Evolutionary conservation across 2,888 invertebrate species (phyloP), one percentile per base, ranked within the genome.

Genomic region (Salpingus planirostris): DNA sequence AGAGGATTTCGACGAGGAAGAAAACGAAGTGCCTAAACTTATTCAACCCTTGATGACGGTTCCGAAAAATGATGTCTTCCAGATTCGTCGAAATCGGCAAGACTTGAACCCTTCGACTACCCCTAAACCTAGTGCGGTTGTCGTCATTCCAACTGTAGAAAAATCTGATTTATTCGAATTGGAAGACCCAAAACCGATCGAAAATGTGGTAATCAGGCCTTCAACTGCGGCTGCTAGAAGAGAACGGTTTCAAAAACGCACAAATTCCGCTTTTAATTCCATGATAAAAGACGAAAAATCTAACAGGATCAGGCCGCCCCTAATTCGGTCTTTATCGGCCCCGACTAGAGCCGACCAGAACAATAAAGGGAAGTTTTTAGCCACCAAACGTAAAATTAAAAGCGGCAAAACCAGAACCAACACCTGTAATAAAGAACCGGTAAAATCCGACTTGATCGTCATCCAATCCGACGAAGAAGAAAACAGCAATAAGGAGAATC

Each of bases 261-360:
- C n/a, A n/a, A n/a, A n/a, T n/a, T n/a, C n/a, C n/a, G n/a, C n/a
- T n/a, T n/a, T n/a, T n/a, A n/a, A n/a, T n/a, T n/a, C n/a, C n/a
- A n/a, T n/a, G n/a, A n/a, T n/a, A n/a, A n/a, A n/a, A n/a, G n/a
- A n/a, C n/a, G n/a, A n/a, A n/a, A 47, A 54, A 3, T 44, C 54
- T 3, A 60, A 51, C 47, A 40, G 65, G 3, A 62, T 62, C 33
- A 47, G 58, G 36, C 56, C 62, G 2, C 59, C 63, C 0, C 37
- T 65, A 21, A 37, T 59, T 2, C 44, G 64, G 27, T 54, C 37
- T 2, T 50, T 54, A 3, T 59, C 60, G 1, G 52, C 58, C 3
- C 49, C 56, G 3, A 55, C 44, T 18, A 57, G 52, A 42, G 43
- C 52, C 2, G 48, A 50, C 10, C 47, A 46, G 7, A 25, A 8